phyloP scores from a whole-genome alignment of 1,140 invertebrate species.

The Lycorma delicatula region DNA sequence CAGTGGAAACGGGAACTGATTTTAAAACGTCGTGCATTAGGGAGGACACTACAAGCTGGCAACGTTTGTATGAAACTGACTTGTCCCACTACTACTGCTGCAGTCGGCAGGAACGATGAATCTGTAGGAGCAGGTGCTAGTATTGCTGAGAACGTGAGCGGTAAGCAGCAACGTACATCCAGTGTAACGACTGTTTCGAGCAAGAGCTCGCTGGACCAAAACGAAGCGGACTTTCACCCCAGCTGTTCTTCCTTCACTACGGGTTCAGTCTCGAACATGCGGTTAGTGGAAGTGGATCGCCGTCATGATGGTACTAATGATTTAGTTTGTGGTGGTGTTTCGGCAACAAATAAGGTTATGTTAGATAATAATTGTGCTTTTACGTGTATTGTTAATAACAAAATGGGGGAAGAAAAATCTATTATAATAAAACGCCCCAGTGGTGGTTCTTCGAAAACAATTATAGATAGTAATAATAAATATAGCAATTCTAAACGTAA shows the following conservation, averaged over 20 bases:
- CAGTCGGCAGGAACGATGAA: constrained; percentile 14
- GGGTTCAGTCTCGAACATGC: constrained; percentile 24
- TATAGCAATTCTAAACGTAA: constrained; percentile 1
- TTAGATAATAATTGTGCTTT: not conserved
- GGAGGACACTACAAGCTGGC: constrained; percentile 22
- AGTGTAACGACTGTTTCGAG: constrained; percentile 18
- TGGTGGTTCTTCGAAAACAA: constrained; percentile 5
- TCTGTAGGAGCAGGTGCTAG: constrained; percentile 18
- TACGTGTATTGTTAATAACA: not conserved
- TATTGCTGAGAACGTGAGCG: constrained; percentile 16
- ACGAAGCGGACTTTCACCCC: constrained; percentile 25
- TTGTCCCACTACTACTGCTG: constrained; percentile 10
- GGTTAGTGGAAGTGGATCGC: constrained; percentile 22
- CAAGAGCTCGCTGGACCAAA: constrained; percentile 25
- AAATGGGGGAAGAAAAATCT: constrained; percentile 13
- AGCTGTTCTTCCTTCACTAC: constrained; percentile 8
- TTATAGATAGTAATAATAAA: constrained; percentile 2
- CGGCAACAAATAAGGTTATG: not conserved
- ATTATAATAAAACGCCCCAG: constrained; percentile 13
- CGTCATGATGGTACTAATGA: constrained; percentile 16
- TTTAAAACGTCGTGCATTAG: constrained; percentile 47
- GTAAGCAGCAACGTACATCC: constrained; percentile 13
- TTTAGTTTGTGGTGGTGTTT: constrained; percentile 10
- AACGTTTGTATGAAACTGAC: constrained; percentile 10
- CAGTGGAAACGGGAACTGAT: constrained; percentile 69